Evolutionary conservation across 2,113 vertebrate genomes (phyloP).

Genomic region (Pseudorasbora parva): DNA sequence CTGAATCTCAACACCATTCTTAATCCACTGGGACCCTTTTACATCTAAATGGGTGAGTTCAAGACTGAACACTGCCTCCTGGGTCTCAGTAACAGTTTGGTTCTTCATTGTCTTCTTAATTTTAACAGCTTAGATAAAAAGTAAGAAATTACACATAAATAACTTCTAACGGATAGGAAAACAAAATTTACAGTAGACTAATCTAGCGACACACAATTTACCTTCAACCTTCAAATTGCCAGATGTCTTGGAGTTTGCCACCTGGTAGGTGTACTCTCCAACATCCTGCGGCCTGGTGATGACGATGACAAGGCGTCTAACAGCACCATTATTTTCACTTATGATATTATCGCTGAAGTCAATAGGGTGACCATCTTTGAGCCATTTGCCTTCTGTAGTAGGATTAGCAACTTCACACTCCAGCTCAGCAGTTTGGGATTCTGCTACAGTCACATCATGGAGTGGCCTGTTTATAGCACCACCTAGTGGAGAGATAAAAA

Average conservation of each 20-base stretch:
- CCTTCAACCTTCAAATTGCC: constrained; percentile 91
- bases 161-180: not conserved
- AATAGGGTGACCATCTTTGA: constrained; percentile 84
- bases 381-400: constrained; percentile 86
- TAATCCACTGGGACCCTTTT: constrained; percentile 92
- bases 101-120: constrained; percentile 96
- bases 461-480: constrained; percentile 94
- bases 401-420: constrained; percentile 95
- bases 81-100: constrained; percentile 91
- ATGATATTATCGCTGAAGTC: constrained; percentile 79
- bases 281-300: constrained; percentile 84
- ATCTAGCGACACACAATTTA: constrained; percentile 57
- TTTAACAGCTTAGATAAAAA: constrained; percentile 85
- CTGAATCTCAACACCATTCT: constrained; percentile 88
- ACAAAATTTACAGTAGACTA: not conserved
- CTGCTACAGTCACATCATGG: constrained; percentile 87
- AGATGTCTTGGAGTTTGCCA: constrained; percentile 93
- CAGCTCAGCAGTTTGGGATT: constrained; percentile 88
- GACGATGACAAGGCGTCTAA: constrained; percentile 84
- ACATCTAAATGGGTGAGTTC: constrained; percentile 92
- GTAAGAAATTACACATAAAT: not conserved
- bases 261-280: constrained; percentile 92
- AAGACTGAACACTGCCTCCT: constrained; percentile 88
- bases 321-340: constrained; percentile 79
- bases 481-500: constrained; percentile 71